Base-by-base conservation (phyloP, 2,113 vertebrate genomes). In the Glaucomys volans region DNA sequence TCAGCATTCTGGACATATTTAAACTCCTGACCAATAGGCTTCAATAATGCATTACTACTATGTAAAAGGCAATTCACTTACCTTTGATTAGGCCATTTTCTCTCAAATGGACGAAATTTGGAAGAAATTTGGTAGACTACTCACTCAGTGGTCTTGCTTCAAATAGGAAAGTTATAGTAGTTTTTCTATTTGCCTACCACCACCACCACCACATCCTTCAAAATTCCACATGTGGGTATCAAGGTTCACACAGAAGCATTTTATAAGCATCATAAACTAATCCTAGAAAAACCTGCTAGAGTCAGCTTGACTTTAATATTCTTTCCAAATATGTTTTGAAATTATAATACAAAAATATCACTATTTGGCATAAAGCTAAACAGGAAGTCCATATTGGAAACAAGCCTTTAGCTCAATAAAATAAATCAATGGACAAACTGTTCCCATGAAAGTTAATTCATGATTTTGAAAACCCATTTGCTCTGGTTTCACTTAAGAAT, bases 321-420 rank as follows among this genome's bases (percentile, higher is more conserved):
- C 16, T 71, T 76, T 59, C 80, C 69, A 93, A 83, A 90, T 59
- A 66, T 67, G 40, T 62, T 87, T 90, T 81, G 32, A 47, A 74
- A 92, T 52, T 74, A 75, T 62, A 62, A 62, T 62, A 62, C 11
- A 81, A 93, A 93, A 85, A 44, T 67, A 62, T 59, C 37, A 94
- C 5, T 17, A 50, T 30, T 71, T 92, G 74, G 42, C 52, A 95
- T 44, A 67, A 24, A 77, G 44, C 54, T 69, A 40, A 92, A 83
- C 17, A 90, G 22, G 44, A 76, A 87, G 50, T 22, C 16, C 3
- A 16, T 32, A 79, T 1, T 79, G 67, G 66, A 11, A 93, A 85
- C 6, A 72, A 95, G 50, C 71, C 16, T 14, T 93, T 80, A 84
- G 66, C 59, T 91, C 66, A 79, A 80, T 12, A 80, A 90, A 84